Evolutionary conservation across 2,797 vertebrate genomes (phyloP).

Genomic region (Chelonia mydas): DNA sequence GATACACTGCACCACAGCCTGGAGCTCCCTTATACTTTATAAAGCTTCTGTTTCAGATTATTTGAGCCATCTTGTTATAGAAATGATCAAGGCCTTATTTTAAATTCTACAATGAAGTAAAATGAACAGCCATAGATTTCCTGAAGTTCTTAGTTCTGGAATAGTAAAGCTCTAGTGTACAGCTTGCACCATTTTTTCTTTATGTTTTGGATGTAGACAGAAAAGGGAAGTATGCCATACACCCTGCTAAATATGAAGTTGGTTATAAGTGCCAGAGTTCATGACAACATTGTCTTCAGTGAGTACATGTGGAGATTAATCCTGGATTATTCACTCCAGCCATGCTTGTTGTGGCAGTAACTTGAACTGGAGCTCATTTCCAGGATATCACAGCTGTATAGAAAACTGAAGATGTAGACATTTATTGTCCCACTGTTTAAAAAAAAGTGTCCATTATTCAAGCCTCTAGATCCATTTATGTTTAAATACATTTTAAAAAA

Average conservation of each 20-base stretch:
- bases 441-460: background rate
- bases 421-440: background rate
- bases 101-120: background rate
- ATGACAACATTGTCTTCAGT: conserved; percentile 16
- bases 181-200: background rate
- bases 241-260: background rate
- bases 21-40: background rate
- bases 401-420: background rate
- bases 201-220: background rate
- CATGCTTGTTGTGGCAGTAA: background rate
- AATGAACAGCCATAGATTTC: background rate
- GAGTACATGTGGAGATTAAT: background rate
- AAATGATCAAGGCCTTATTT: background rate
- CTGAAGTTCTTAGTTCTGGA: background rate
- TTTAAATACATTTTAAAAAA: background rate
- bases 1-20: background rate
- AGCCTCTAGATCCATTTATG: background rate
- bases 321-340: background rate
- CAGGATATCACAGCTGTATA: background rate
- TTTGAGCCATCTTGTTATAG: background rate
- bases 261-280: accelerated
- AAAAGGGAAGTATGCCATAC: background rate
- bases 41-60: background rate
- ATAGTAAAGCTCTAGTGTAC: background rate
- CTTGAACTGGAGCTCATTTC: background rate